These are phyloP conservation scores for Microcebus murinus DNA, from an alignment of 2,113 vertebrate species.

Conservation along the genomic window DNA sequence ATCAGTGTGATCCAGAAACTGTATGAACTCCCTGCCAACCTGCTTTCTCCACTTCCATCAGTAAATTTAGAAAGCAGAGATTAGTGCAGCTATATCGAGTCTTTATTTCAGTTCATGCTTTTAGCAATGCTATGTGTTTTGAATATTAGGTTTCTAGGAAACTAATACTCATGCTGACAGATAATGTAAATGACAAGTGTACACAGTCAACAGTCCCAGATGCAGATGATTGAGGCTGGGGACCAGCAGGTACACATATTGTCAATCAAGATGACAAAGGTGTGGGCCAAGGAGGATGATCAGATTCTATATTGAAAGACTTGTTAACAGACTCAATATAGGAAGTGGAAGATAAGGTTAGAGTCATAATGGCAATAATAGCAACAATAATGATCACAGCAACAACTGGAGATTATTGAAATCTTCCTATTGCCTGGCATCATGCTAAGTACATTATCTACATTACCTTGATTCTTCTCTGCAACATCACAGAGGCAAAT, in stretches of 20 bases:
- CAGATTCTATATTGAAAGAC: not conserved
- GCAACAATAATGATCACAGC: not conserved
- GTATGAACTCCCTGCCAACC: not conserved
- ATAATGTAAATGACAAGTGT: not conserved
- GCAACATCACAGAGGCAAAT: not conserved
- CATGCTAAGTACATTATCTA: not conserved
- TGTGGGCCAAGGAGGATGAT: not conserved
- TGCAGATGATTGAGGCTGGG: not conserved
- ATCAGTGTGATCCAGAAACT: constrained; percentile 40
- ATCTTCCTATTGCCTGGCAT: not conserved
- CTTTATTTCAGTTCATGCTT: not conserved
- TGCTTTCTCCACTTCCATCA: constrained; percentile 27
- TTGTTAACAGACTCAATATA: not conserved
- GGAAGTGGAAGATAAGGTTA: not conserved
- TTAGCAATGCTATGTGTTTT: not conserved
- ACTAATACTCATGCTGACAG: not conserved
- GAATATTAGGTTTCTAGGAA: not conserved
- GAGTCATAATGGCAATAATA: not conserved
- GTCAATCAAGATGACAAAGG: not conserved
- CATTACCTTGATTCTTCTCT: not conserved
- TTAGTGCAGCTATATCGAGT: not conserved
- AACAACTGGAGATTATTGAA: not conserved
- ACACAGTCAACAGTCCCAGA: not conserved
- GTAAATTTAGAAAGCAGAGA: constrained; percentile 46
- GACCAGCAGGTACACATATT: not conserved